Conservation (phyloP, 1,140 invertebrate species). For the Centruroides sculpturatus region DNA sequence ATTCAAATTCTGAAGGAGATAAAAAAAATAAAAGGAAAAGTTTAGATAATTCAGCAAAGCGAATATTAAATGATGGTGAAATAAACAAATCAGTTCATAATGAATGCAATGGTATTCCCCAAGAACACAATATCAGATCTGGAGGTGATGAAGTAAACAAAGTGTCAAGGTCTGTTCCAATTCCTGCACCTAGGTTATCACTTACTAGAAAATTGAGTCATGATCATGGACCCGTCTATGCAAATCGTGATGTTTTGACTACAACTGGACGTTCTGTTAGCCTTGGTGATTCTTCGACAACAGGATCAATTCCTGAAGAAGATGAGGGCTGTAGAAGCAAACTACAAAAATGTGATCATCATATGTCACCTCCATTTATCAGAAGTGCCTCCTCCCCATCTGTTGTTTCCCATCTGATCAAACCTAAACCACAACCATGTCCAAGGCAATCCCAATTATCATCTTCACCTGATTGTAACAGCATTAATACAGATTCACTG, state of each 20-base stretch:
- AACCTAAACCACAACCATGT: not conserved
- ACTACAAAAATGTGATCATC: constrained; percentile 5
- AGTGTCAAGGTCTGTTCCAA: constrained; percentile 5
- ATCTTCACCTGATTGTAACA: not conserved
- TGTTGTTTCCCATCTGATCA: constrained; percentile 10
- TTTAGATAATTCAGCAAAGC: not conserved
- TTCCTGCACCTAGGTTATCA: constrained; percentile 17
- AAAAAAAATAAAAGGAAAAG: not conserved
- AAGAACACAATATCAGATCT: not conserved
- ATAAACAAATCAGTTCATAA: not conserved
- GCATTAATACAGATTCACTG: not conserved
- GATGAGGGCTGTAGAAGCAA: not conserved
- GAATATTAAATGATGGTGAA: not conserved
- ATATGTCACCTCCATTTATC: constrained; percentile 12
- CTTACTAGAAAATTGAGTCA: constrained; percentile 8
- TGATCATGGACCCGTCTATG: constrained; percentile 14
- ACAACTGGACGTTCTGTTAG: constrained; percentile 12
- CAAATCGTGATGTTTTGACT: constrained; percentile 12
- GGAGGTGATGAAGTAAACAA: constrained; percentile 4
- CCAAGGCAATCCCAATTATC: constrained; percentile 3
- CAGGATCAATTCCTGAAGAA: constrained; percentile 2
- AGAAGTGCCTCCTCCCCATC: constrained; percentile 18
- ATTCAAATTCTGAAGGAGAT: not conserved
- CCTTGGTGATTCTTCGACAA: constrained; percentile 10
- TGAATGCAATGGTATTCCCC: constrained; percentile 1